Evolutionary conservation across 2,113 vertebrate species (phyloP), one percentile per base, ranked within the genome.

Genomic region (Dromaius novaehollandiae): DNA sequence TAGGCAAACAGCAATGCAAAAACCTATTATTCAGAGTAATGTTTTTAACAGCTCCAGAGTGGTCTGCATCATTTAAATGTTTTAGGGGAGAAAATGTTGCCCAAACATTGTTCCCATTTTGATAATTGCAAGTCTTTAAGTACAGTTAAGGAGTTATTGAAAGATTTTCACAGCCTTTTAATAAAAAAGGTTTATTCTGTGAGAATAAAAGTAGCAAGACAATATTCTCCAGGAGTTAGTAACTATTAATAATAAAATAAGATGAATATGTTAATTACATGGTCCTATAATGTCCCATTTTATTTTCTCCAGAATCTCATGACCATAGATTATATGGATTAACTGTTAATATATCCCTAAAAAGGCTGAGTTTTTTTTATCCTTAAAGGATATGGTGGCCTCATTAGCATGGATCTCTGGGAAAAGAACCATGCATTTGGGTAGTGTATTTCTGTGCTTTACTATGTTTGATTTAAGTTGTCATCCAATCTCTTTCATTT

Each of bases 331-430:
- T 70, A 1, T 25, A 4, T 19, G 21, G 10, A n/a, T 61, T 48
- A 48, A 19, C 46, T 88, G 6, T 21, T 76, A 18, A n/a, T 64
- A 32, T 64, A 3, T 58, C 13, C 50, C 6, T 13, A 3, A 12
- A 40, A 86, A 42, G 1, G 4, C 2, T 36, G 24, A 22, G 0
- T 13, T 20, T 61, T 44, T 50, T 82, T 69, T 48, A n/a, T n/a
- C 21, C 7, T 63, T 16, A 63, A 66, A 64, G 55, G 55, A 61
- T 0, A 11, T 1, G 19, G 25, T 5, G 40, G 14, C 12, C 9
- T 60, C 20, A 6, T 63, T 34, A 44, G 7, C 8, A 48, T 0
- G 0, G 11, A 63, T 18, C 7, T 80, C 44, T 82, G 36, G 44
- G 38, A 36, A 40, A 44, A 26, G 0, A 50, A 5, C 11, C 81